Evolutionary conservation across 2,113 vertebrate genomes (phyloP).

Genomic region (Ceuthmochares aereus): DNA sequence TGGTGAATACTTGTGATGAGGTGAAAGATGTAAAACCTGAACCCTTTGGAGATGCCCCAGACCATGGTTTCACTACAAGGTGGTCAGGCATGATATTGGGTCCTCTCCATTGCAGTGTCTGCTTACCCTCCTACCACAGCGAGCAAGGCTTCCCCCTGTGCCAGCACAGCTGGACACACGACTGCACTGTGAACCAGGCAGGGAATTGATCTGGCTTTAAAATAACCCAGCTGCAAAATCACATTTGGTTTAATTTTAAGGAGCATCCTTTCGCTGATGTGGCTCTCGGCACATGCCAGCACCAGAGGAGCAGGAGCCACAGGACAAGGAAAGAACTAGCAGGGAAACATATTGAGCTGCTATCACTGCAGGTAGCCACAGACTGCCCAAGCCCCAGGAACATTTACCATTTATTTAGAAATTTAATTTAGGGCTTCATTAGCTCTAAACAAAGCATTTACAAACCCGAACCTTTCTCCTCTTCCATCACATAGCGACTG

Average conservation of each 20-base stretch:
- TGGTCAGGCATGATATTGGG: rapidly evolving
- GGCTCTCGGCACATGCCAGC: background rate
- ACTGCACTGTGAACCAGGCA: background rate
- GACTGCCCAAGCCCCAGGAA: background rate
- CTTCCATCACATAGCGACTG: rapidly evolving
- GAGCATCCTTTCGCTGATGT: background rate
- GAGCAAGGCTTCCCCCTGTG: background rate
- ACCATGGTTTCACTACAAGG: background rate
- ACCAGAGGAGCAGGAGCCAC: background rate
- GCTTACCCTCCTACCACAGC: background rate
- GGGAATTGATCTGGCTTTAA: background rate
- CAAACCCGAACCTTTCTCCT: background rate
- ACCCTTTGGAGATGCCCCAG: background rate
- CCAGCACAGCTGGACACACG: background rate
- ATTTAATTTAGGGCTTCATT: background rate
- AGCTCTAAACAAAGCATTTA: background rate
- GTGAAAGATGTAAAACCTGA: background rate
- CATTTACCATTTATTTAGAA: background rate
- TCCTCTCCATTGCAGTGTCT: background rate
- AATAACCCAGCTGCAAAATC: background rate
- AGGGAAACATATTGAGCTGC: background rate
- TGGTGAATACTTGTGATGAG: background rate
- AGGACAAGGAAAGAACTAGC: background rate
- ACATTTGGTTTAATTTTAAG: background rate
- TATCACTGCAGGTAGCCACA: background rate